Percentiles rank a stretch among this genome's conserved stretches.
phyloP scores from a whole-genome alignment of 1,140 invertebrate species.

The Drosophila virilis region DNA sequence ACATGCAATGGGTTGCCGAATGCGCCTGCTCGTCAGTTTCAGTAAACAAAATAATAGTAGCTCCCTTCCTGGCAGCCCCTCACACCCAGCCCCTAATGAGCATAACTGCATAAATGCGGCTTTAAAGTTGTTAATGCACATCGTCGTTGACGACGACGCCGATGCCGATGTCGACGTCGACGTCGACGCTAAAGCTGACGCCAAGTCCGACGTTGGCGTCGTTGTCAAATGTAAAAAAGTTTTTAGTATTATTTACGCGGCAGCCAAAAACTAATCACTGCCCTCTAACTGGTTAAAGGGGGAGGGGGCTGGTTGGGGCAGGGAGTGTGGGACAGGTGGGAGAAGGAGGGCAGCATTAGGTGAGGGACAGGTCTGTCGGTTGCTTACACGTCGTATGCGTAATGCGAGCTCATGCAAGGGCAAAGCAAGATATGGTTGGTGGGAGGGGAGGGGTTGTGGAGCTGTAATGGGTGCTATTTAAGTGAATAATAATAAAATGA shows the following conservation, averaged over 20 bases:
- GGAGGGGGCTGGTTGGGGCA: not conserved
- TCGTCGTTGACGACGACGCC: not conserved
- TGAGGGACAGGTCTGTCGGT: too few relatives aligned
- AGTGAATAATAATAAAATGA: not conserved
- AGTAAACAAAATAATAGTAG: conserved; percentile 27
- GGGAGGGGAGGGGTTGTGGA: too few relatives aligned
- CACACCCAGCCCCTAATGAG: conserved; percentile 13
- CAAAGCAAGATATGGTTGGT: too few relatives aligned
- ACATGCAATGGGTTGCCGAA: conserved; percentile 18
- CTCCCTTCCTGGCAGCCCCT: not conserved
- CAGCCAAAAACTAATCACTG: conserved; percentile 33
- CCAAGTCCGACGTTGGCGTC: not conserved
- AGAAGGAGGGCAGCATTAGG: not conserved
- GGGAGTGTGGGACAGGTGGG: not conserved
- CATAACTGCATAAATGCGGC: conserved; percentile 80
- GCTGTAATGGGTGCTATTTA: not conserved
- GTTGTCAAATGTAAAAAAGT: conserved; percentile 33
- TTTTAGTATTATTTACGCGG: conserved; percentile 47
- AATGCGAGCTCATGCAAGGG: not conserved
- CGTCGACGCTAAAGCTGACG: not conserved
- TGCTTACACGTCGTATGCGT: conserved; percentile 29
- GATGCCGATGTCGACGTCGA: not conserved
- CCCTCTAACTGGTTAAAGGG: conserved; percentile 3
- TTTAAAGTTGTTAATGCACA: conserved; percentile 76
- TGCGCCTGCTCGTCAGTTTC: conserved; percentile 59